Evolutionary conservation across 2,797 vertebrate genomes (phyloP).

Genomic region (Eptatretus atami): DNA sequence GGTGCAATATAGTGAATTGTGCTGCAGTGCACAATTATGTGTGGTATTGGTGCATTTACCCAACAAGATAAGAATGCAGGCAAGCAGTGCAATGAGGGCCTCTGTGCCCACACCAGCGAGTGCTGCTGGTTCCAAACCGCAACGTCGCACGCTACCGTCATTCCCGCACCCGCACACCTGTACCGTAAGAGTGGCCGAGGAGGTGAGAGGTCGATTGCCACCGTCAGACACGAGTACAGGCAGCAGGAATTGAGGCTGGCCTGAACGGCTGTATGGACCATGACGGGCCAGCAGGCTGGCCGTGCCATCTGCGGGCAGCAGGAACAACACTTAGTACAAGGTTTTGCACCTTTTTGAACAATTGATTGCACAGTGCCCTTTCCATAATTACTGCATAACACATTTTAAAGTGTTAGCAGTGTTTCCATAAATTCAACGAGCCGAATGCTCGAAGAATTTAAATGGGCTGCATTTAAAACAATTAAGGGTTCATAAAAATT

Average conservation of each 20-base stretch:
- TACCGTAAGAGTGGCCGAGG: slow-evolving; percentile 45
- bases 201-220: slow-evolving; percentile 22
- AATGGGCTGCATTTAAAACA: too few relatives aligned
- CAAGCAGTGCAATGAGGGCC: slow-evolving; percentile 44
- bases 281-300: slow-evolving; percentile 34
- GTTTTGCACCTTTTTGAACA: too few relatives aligned
- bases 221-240: slow-evolving; percentile 41
- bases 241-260: slow-evolving; percentile 29
- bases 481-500: too few relatives aligned
- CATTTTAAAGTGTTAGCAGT: too few relatives aligned
- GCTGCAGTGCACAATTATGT: too few relatives aligned
- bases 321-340: background rate
- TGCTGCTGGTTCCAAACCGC: slow-evolving; percentile 20
- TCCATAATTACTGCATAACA: too few relatives aligned
- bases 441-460: too few relatives aligned
- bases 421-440: too few relatives aligned
- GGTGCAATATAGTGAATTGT: too few relatives aligned
- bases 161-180: slow-evolving; percentile 34
- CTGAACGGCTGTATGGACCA: slow-evolving; percentile 19
- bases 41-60: slow-evolving; percentile 18
- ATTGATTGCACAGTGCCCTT: too few relatives aligned
- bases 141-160: slow-evolving; percentile 14
- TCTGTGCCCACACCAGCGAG: slow-evolving; percentile 50
- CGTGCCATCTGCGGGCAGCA: slow-evolving; percentile 26
- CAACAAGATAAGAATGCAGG: slow-evolving; percentile 40